Percentiles rank a stretch among this genome's conserved stretches.
These are phyloP conservation scores for Trichonephila clavipes DNA, from an alignment of 1,140 invertebrate genomes.

Conservation along the genomic window DNA sequence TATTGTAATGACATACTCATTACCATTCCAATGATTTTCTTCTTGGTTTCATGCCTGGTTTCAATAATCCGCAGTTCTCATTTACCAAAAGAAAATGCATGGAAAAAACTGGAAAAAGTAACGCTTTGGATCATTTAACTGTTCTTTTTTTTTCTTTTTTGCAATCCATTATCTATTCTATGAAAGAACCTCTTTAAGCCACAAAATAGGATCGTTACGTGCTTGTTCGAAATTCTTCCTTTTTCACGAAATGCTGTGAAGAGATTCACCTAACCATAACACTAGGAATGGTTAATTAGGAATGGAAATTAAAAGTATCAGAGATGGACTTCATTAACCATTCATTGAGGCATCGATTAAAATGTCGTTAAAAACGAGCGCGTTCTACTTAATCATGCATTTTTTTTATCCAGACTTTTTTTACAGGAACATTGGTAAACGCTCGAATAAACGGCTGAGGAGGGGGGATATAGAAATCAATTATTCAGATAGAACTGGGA, in stretches of 20 bases:
- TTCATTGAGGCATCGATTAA: constrained; percentile 63
- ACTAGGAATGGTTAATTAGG: constrained; percentile 59
- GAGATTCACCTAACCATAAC: constrained; percentile 40
- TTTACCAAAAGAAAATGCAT: constrained; percentile 11
- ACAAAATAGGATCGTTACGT: constrained; percentile 1
- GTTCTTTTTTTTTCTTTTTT: not conserved
- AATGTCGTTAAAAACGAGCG: constrained; percentile 57
- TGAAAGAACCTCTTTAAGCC: constrained; percentile 18
- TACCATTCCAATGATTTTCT: constrained; percentile 4
- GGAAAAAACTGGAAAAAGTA: constrained; percentile 7
- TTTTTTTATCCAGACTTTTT: not conserved
- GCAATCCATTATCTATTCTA: constrained; percentile 19
- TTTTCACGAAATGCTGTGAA: constrained; percentile 26
- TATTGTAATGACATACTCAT: not conserved
- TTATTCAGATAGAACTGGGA: not conserved
- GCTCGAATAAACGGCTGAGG: not conserved
- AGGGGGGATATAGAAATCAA: not conserved
- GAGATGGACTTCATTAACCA: constrained; percentile 31
- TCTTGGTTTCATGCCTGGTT: not conserved
- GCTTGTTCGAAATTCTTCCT: not conserved
- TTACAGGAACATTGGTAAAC: not conserved
- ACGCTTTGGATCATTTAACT: constrained; percentile 9
- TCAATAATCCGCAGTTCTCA: not conserved
- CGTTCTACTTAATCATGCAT: not conserved
- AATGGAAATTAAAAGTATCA: constrained; percentile 60